phyloP scores from a whole-genome alignment of 2,888 invertebrate genomes.

The Synergus itoensis region DNA sequence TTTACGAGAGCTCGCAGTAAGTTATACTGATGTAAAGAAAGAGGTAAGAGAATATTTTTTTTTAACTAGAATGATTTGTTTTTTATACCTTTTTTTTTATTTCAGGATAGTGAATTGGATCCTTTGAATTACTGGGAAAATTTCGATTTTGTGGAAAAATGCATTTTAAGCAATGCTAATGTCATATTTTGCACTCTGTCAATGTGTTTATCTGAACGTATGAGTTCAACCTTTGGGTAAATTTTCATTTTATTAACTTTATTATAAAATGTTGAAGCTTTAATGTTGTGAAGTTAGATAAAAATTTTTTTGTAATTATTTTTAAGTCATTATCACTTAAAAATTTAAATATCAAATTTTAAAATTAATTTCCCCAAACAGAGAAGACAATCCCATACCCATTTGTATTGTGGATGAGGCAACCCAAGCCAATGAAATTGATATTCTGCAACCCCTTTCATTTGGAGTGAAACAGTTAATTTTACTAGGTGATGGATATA shows the following conservation, averaged over 20 bases:
- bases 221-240: not conserved
- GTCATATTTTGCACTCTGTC: not conserved
- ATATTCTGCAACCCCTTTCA: not conserved
- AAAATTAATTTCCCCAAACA: not conserved
- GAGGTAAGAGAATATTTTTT: not conserved
- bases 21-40: not conserved
- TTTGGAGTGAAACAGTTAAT: not conserved
- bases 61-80: not conserved
- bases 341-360: not conserved
- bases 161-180: not conserved
- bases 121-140: not conserved
- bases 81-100: not conserved
- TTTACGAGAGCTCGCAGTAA: not conserved
- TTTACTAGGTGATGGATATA: not conserved
- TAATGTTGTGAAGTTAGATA: no score
- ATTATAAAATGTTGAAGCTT: no score
- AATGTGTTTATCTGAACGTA: not conserved
- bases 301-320: no score
- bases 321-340: not conserved
- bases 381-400: not conserved
- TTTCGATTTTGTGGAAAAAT: not conserved
- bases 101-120: not conserved
- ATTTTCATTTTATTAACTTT: not conserved
- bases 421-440: not conserved
- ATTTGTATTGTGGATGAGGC: not conserved